phyloP scores from a whole-genome alignment of 2,888 invertebrate species.

The Pheosia tremula region DNA sequence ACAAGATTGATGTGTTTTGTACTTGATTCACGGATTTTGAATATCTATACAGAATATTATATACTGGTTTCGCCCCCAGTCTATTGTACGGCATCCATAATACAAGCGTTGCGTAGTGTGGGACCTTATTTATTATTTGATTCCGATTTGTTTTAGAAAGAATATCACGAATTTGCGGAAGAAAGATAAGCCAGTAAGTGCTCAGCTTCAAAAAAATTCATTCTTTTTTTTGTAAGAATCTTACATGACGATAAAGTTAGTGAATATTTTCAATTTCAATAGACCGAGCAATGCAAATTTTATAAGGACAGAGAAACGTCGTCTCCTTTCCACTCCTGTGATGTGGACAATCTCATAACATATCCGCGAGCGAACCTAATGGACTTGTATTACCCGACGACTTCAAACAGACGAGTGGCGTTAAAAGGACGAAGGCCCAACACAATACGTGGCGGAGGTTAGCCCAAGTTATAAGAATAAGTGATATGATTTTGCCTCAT shows the following conservation, averaged over 20 bases:
- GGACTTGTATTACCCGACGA: constrained; percentile 81
- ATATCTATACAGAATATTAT: too few species aligned
- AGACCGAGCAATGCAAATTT: neutral
- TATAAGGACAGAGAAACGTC: constrained; percentile 10
- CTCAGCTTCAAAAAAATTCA: too few species aligned
- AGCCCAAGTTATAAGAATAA: constrained; percentile 36
- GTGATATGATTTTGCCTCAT: too few species aligned
- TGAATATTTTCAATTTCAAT: neutral
- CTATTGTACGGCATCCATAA: too few species aligned
- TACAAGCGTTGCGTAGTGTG: too few species aligned
- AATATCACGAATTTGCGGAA: too few species aligned
- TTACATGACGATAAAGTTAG: neutral
- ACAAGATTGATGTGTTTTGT: too few species aligned
- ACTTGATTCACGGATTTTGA: too few species aligned
- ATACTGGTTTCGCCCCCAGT: too few species aligned
- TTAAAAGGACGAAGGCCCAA: constrained; percentile 80
- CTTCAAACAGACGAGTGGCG: constrained; percentile 81
- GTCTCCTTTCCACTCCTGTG: constrained; percentile 44
- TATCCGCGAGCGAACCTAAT: constrained; percentile 81
- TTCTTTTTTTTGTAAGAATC: neutral
- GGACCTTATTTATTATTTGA: too few species aligned
- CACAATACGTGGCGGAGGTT: constrained; percentile 56
- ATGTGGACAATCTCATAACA: constrained; percentile 51
- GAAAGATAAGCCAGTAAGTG: too few species aligned
- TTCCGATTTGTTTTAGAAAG: too few species aligned